Evolutionary conservation across 2,797 vertebrate species (phyloP), one percentile per base, ranked within the genome.

Genomic region (Corythornis leucogaster): DNA sequence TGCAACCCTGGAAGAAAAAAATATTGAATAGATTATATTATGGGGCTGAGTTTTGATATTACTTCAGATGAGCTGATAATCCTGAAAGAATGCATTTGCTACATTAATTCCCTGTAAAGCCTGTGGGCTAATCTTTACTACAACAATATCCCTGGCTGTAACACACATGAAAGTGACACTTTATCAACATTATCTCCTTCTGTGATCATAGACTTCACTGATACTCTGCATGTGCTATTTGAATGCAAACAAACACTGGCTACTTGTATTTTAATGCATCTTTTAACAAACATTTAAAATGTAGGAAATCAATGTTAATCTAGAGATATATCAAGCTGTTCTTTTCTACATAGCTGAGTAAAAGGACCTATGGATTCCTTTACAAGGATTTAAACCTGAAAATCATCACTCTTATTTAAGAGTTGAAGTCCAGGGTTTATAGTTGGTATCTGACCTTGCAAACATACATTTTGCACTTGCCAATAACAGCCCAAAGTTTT

Each of bases 401-500:
- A 77, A 88, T 19, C 31, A 89, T 71, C 8, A 31, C 50, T 87
- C 54, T 80, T 67, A 59, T 62, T 80, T 68, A 51, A 59, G 64
- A 83, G 50, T 31, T 71, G 40, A 80, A 82, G 30, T 76, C 26
- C 55, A 74, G 38, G 10, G 19, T 55, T 59, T 81, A 31, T 4
- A 80, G 79, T 7, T 67, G 30, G 71, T 43, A 46, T 35, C 79
- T 75, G 87, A 90, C 75, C 85, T 93, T 85, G 89, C 54, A 77
- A 89, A 85, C 73, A 42, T 62, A 55, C 2, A 1, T 80, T 89
- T 46, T 84, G 71, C 24, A 75, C 76, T 68, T 80, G 87, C 76
- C 89, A 93, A 51, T 80, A 84, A 40, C 57, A 87, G 50, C 58
- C 68, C 75, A 28, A 68, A 68, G 54, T 90, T 93, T 57, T 85